phyloP scores from a whole-genome alignment of 2,797 vertebrate species.

The Gouania willdenowi region DNA sequence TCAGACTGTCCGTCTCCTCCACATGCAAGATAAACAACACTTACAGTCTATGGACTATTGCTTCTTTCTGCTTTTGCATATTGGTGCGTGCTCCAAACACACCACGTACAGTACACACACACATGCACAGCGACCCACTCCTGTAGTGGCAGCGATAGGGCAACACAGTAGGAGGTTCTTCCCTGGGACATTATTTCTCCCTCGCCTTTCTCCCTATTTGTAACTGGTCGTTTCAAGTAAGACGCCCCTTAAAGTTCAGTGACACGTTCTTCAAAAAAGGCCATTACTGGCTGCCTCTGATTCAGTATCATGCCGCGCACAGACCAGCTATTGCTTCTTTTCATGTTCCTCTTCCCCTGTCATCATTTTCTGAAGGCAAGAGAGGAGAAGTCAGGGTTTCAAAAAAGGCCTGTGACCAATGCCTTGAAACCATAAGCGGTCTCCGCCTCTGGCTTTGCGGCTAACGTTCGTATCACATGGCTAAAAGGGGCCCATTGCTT shows the following conservation, averaged over 20 bases:
- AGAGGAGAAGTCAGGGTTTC: conserved; percentile 61
- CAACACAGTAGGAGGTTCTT: conserved; percentile 64
- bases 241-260: conserved; percentile 79
- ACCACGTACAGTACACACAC: conserved; percentile 13
- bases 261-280: conserved; percentile 76
- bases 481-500: conserved; percentile 56
- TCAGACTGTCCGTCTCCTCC: conserved; percentile 17
- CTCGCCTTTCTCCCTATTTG: conserved; percentile 71
- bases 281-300: conserved; percentile 76
- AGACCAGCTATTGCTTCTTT: conserved; percentile 67
- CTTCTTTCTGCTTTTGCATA: not conserved
- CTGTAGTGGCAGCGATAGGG: conserved; percentile 52
- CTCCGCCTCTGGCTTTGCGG: conserved; percentile 57
- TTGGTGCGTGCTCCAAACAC: conserved; percentile 17
- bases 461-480: conserved; percentile 55
- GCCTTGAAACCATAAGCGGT: conserved; percentile 69
- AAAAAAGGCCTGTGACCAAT: conserved; percentile 61
- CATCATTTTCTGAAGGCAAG: conserved; percentile 63
- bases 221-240: conserved; percentile 78
- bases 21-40: conserved; percentile 23
- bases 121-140: conserved; percentile 13
- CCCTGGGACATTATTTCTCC: conserved; percentile 69
- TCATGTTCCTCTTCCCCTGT: conserved; percentile 63
- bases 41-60: conserved; percentile 2
- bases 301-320: conserved; percentile 69